These are phyloP conservation scores for Octodon degus DNA, from an alignment of 2,113 vertebrate species.

Conservation along the genomic window DNA sequence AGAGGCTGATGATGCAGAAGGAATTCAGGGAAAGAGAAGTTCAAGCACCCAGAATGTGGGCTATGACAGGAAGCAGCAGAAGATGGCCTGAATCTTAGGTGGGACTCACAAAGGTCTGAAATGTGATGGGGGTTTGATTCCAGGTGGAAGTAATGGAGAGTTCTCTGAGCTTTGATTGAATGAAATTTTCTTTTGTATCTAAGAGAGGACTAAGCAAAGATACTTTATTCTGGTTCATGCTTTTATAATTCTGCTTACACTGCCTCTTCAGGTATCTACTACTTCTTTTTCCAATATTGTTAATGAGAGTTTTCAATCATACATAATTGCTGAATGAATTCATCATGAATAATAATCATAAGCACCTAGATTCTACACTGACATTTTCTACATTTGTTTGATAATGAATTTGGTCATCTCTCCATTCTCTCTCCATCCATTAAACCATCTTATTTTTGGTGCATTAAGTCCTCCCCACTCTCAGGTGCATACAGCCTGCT, in stretches of 20 bases:
- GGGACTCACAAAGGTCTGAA: neutral
- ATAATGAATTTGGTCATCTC: too few relatives aligned
- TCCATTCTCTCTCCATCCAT: neutral
- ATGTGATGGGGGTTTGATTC: neutral
- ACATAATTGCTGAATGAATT: neutral
- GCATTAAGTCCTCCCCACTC: neutral
- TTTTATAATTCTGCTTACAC: neutral
- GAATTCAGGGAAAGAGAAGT: neutral
- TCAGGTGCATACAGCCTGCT: too few relatives aligned
- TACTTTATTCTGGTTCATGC: neutral
- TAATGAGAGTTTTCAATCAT: neutral
- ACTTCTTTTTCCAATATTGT: neutral
- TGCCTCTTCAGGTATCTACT: neutral
- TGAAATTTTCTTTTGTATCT: conserved; percentile 1
- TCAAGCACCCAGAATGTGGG: neutral
- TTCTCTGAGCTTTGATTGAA: neutral
- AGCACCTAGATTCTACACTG: too few relatives aligned
- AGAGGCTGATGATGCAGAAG: neutral
- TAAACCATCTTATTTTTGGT: neutral
- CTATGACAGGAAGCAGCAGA: neutral
- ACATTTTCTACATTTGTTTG: neutral
- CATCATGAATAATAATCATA: neutral
- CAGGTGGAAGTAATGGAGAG: neutral
- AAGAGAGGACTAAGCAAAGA: neutral
- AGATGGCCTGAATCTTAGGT: neutral